Base-by-base conservation (phyloP, 1,140 invertebrate species). In the Reticulitermes speratus region DNA sequence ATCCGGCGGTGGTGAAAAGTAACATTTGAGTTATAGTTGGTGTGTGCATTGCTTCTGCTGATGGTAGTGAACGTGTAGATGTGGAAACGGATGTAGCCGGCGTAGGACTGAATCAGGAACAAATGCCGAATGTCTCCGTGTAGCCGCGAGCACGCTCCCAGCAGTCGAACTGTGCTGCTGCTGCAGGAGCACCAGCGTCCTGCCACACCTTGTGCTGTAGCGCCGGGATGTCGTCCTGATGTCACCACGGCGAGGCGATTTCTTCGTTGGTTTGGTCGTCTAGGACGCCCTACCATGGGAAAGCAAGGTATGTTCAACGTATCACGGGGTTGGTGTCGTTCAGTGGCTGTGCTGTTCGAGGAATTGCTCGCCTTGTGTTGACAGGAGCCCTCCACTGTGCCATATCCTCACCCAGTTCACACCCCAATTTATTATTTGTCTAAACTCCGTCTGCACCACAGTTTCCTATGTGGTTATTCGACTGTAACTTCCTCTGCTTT, bases 251-350 rank as follows among this genome's bases (percentile, higher is more conserved):
- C 90, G 9, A 88, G 90, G 55, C 88, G 89, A 86, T 91, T 91
- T 87, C 88, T 91, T 85, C 89, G 90, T 87, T 91, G 90, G 90
- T 91, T 91, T 87, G 90, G 90, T 84, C 89, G 90, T 83, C 89
- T 91, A 0, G 90, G 90, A 48, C 90, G 91, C 86, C 90, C 90
- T 7, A 89, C 90, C 16, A 91, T 90, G 69, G 90, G 89, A 87
- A 91, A 91, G 87, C 89, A 90, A 91, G 90, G 90, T 91, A 87
- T 52, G 75, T 30, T 75, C 8, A 55, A 19, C 52, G 52, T 55
- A 21, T 55, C 52, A 16, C 19, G 14, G 52, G 52, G 19, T 1
- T 1, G 3, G 14, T 5, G 19, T 55, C 52, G 38, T 38, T 38
- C 38, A 38, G 38, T 38, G 38, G 38, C 38, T 38, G 38, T 38